phyloP scores from a whole-genome alignment of 2,113 vertebrate species.

The Psittacula cyanocephala region DNA sequence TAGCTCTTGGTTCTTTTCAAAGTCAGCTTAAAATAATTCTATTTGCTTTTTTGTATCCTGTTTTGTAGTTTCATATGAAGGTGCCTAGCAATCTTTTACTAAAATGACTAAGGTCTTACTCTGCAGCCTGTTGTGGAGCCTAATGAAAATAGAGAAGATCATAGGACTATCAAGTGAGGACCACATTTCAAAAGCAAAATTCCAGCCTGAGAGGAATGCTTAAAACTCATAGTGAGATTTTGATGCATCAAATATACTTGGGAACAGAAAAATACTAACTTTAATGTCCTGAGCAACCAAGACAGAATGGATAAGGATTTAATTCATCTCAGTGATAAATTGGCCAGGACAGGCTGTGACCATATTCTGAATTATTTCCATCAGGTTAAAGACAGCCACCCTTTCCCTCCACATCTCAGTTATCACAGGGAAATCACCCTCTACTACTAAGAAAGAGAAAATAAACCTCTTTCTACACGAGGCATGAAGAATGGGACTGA shows the following conservation, averaged over 20 bases:
- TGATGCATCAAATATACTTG: not conserved
- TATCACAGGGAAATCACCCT: not conserved
- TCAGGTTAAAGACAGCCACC: not conserved
- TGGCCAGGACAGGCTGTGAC: not conserved
- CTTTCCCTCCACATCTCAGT: not conserved
- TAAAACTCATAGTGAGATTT: not conserved
- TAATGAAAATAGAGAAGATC: not conserved
- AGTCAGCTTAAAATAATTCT: slow-evolving; percentile 33
- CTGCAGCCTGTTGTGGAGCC: not conserved
- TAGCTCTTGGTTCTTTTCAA: slow-evolving; percentile 16
- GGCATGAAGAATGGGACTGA: not conserved
- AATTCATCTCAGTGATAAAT: not conserved
- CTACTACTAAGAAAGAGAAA: not conserved
- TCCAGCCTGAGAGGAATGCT: not conserved
- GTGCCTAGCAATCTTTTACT: not conserved
- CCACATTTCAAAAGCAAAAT: not conserved
- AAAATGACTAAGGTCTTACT: not conserved
- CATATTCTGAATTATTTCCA: not conserved
- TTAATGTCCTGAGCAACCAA: not conserved
- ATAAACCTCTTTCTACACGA: not conserved
- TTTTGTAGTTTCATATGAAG: not conserved
- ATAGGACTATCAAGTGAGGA: not conserved
- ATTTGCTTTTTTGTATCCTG: slow-evolving; percentile 24
- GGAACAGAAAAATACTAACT: not conserved
- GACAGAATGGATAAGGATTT: not conserved